Conservation (phyloP, 2,113 vertebrate genomes). For the Eptatretus burgeri region DNA sequence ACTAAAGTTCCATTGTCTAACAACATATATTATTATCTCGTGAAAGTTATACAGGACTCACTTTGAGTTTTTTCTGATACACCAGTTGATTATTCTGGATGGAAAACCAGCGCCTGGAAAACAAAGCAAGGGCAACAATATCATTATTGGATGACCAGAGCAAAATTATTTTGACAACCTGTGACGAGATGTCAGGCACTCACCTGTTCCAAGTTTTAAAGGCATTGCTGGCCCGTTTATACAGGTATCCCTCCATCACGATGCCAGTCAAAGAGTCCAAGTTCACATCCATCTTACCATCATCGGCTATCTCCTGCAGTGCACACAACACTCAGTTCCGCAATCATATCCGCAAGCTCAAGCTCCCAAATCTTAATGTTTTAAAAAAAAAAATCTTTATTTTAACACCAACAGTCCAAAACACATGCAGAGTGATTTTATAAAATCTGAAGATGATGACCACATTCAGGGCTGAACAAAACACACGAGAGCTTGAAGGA, state of each 20-base stretch:
- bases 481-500: too few species aligned
- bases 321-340: background rate
- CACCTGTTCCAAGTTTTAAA: conserved; percentile 97
- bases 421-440: too few species aligned
- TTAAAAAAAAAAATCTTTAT: too few species aligned
- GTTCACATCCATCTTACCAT: conserved; percentile 58
- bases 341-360: too few species aligned
- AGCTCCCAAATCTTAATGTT: too few species aligned
- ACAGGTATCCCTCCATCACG: conserved; percentile 96
- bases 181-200: background rate
- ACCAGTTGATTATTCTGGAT: conserved; percentile 97
- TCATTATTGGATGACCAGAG: background rate
- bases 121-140: background rate
- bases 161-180: too few species aligned
- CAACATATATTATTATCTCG: background rate
- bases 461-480: too few species aligned
- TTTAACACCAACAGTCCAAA: too few species aligned
- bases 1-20: too few species aligned
- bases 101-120: conserved; percentile 72
- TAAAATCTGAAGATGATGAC: too few species aligned
- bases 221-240: conserved; percentile 90
- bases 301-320: conserved; percentile 18
- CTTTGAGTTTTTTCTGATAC: conserved; percentile 95
- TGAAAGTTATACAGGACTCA: conserved; percentile 12
- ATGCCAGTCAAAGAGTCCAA: conserved; percentile 70